Evolutionary conservation across 2,888 invertebrate genomes (phyloP).

Genomic region (Phengaris alcon): DNA sequence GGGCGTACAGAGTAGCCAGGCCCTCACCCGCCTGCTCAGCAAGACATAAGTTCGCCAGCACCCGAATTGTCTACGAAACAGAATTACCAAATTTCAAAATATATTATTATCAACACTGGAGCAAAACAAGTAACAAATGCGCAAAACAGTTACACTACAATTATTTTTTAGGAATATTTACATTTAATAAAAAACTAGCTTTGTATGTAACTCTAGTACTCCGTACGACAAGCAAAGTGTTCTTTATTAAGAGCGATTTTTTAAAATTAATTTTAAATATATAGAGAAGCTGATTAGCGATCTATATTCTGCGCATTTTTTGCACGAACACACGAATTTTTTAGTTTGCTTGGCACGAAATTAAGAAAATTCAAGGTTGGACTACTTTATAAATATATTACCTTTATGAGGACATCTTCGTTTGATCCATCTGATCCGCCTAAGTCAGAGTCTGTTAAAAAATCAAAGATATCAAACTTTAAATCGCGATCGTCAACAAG

Average conservation of each 20-base stretch:
- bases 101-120: not conserved
- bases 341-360: too few species aligned
- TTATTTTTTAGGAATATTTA: too few species aligned
- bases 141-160: not conserved
- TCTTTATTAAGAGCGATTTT: too few species aligned
- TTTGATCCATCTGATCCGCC: slow-evolving; percentile 76
- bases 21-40: slow-evolving; percentile 86
- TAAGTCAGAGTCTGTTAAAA: slow-evolving; percentile 63
- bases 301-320: too few species aligned
- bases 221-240: too few species aligned
- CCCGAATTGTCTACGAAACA: slow-evolving; percentile 82
- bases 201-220: too few species aligned
- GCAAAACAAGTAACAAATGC: not conserved
- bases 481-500: too few species aligned
- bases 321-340: too few species aligned
- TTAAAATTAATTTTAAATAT: too few species aligned
- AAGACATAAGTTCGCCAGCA: slow-evolving; percentile 91
- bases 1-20: slow-evolving; percentile 73
- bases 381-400: slow-evolving; percentile 41
- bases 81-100: slow-evolving; percentile 14
- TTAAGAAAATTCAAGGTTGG: not conserved
- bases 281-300: too few species aligned
- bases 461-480: not conserved
- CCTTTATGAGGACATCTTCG: slow-evolving; percentile 85
- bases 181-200: too few species aligned